Conservation (phyloP, 2,797 vertebrate genomes). For the Tenualosa thibaudeaui region DNA sequence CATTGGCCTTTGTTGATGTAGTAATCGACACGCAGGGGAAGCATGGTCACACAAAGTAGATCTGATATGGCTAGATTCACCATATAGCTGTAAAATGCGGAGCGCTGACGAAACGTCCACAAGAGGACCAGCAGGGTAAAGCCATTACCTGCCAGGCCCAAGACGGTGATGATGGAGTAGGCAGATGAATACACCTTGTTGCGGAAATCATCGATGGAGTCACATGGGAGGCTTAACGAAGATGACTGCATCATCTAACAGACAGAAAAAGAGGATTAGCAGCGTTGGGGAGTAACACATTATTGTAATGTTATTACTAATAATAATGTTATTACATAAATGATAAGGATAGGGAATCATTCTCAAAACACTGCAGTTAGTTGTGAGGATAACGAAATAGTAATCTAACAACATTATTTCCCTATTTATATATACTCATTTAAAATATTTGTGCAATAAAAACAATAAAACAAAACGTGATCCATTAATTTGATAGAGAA, state of each 20-base stretch:
- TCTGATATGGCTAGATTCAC: conserved; percentile 89
- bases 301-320: no score
- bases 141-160: conserved; percentile 85
- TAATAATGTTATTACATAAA: no score
- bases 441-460: no score
- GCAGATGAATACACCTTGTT: conserved; percentile 87
- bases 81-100: conserved; percentile 91
- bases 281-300: background rate
- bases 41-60: conserved; percentile 86
- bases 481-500: no score
- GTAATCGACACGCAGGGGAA: conserved; percentile 88
- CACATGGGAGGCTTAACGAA: conserved; percentile 35
- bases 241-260: background rate
- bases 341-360: no score
- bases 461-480: no score
- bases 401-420: no score
- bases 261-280: background rate
- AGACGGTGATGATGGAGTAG: conserved; percentile 86
- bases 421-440: no score
- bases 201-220: conserved; percentile 86
- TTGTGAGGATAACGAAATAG: no score
- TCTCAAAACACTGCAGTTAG: no score
- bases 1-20: conserved; percentile 84
- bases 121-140: conserved; percentile 84
- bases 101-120: conserved; percentile 75